Conservation (phyloP, 1,140 invertebrate species). For the Cyclargus thomasi region DNA sequence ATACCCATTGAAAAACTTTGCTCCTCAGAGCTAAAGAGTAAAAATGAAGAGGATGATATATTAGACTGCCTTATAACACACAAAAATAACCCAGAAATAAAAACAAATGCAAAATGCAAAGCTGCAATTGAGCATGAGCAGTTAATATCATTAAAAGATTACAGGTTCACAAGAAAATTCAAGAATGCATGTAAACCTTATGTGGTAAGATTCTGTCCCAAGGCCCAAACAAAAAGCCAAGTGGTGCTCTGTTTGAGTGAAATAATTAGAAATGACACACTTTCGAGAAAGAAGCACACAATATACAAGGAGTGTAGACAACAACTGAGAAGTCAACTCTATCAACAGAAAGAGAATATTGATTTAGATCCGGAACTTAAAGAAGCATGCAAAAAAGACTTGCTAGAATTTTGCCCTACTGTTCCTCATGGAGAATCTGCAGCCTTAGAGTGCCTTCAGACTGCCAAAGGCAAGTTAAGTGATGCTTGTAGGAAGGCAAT, state of each 20-base stretch:
- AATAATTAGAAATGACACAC: conserved; percentile 91
- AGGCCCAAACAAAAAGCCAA: conserved; percentile 87
- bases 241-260: conserved; percentile 95
- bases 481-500: conserved; percentile 85
- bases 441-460: conserved; percentile 91
- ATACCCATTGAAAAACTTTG: conserved; percentile 90
- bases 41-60: conserved; percentile 87
- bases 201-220: conserved; percentile 87
- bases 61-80: conserved; percentile 95
- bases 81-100: conserved; percentile 89
- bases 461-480: conserved; percentile 81
- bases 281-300: conserved; percentile 83
- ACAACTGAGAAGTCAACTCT: conserved; percentile 90
- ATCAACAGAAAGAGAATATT: conserved; percentile 91
- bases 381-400: conserved; percentile 84
- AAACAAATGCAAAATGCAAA: conserved; percentile 88
- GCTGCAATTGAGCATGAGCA: conserved; percentile 96
- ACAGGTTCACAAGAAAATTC: conserved; percentile 95
- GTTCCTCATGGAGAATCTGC: conserved; percentile 84
- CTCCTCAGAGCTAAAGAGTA: conserved; percentile 79
- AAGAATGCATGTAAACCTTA: conserved; percentile 93
- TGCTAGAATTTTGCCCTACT: conserved; percentile 83
- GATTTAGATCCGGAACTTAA: conserved; percentile 88
- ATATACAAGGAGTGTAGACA: conserved; percentile 91
- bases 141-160: conserved; percentile 94